phyloP scores from a whole-genome alignment of 2,113 vertebrate species.

The Dryoscopus gambensis region DNA sequence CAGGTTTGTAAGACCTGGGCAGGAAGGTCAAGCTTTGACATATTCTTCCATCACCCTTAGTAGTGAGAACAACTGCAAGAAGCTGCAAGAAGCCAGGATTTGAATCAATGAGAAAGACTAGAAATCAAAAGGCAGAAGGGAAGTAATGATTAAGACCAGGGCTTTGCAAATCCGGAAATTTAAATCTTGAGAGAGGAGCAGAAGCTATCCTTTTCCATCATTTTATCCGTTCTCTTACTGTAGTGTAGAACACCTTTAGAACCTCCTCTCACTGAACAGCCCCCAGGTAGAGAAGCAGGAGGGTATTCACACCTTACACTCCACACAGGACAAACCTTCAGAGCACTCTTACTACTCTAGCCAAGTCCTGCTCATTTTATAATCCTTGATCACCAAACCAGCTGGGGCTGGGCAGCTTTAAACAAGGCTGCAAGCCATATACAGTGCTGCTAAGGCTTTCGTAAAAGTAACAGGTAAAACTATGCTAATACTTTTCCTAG shows the following conservation, averaged over 20 bases:
- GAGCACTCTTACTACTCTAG: background rate
- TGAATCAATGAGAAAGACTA: background rate
- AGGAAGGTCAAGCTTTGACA: background rate
- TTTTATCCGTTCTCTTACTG: background rate
- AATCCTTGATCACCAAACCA: background rate
- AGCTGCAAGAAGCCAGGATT: background rate
- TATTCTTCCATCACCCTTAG: background rate
- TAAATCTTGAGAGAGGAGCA: background rate
- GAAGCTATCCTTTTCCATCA: accelerated
- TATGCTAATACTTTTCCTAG: background rate
- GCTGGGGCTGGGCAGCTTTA: background rate
- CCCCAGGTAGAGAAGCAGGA: background rate
- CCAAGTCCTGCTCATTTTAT: background rate
- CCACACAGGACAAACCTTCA: background rate
- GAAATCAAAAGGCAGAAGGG: background rate
- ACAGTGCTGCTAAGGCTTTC: background rate
- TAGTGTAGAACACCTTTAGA: background rate
- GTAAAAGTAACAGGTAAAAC: background rate
- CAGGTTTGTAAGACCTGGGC: background rate
- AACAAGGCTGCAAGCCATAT: background rate
- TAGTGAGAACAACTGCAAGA: background rate
- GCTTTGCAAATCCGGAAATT: background rate
- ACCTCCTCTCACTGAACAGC: background rate
- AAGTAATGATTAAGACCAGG: background rate
- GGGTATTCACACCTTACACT: background rate